phyloP scores from a whole-genome alignment of 2,113 vertebrate species.

The Vicugna pacos region DNA sequence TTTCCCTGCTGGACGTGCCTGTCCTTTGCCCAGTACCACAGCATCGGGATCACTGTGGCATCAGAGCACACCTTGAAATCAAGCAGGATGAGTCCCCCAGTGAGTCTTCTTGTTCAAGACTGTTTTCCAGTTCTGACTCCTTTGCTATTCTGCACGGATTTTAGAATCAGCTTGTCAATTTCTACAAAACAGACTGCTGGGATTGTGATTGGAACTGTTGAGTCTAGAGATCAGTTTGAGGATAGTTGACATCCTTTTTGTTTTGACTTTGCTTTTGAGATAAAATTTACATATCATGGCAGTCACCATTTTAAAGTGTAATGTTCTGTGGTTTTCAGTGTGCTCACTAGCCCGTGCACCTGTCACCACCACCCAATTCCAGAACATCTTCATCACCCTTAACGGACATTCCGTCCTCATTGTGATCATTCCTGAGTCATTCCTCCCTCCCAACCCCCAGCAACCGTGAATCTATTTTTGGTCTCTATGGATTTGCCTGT shows the following conservation, averaged over 20 bases:
- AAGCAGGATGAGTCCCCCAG: neutral
- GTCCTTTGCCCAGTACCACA: neutral
- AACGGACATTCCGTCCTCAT: neutral
- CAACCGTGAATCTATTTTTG: neutral
- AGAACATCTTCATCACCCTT: neutral
- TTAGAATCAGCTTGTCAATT: neutral
- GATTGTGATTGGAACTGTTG: slow-evolving; percentile 14
- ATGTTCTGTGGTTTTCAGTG: neutral
- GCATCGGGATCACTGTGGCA: neutral
- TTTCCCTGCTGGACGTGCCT: neutral
- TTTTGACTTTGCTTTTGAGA: neutral
- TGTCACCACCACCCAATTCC: neutral
- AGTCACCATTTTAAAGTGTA: slow-evolving; percentile 1
- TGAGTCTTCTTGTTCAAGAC: neutral
- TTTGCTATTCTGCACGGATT: slow-evolving; percentile 22
- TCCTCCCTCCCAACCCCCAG: neutral
- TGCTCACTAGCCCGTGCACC: neutral
- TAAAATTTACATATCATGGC: neutral
- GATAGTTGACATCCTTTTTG: neutral
- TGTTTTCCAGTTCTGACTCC: neutral
- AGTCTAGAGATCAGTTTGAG: neutral
- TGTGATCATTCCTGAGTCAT: neutral
- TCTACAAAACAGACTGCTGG: neutral
- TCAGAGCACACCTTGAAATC: neutral
- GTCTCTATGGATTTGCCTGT: neutral